phyloP scores from a whole-genome alignment of 2,888 invertebrate genomes.

The Orthosia gracilis region DNA sequence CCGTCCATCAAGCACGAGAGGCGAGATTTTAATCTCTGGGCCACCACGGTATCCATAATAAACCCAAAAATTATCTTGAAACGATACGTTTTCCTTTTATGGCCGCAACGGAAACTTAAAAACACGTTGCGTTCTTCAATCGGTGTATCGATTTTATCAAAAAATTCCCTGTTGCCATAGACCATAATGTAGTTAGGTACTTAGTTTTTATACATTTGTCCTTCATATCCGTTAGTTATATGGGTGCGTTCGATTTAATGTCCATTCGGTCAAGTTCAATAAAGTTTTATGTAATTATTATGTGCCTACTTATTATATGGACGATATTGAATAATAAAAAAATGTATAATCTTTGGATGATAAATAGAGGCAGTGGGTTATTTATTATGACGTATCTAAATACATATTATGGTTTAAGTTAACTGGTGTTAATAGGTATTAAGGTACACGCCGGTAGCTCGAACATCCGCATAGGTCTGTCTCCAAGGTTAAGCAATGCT shows the following conservation, averaged over 20 bases:
- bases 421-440: constrained; percentile 25
- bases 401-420: constrained; percentile 13
- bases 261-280: constrained; percentile 50
- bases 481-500: no score
- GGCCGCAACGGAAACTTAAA: background rate
- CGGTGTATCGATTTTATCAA: no score
- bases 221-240: constrained; percentile 44
- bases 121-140: background rate
- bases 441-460: background rate
- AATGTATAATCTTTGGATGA: constrained; percentile 6
- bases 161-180: background rate
- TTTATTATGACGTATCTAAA: constrained; percentile 32
- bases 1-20: no score
- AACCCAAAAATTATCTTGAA: no score
- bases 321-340: constrained; percentile 23
- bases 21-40: no score
- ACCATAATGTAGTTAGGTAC: background rate
- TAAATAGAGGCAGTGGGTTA: constrained; percentile 18
- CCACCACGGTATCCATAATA: no score
- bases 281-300: constrained; percentile 40
- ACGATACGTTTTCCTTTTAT: background rate
- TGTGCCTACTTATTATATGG: background rate
- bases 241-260: constrained; percentile 25
- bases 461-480: no score
- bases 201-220: constrained; percentile 28